Evolutionary conservation across 1,140 invertebrate species (phyloP).

Genomic region (Theocolax elegans): DNA sequence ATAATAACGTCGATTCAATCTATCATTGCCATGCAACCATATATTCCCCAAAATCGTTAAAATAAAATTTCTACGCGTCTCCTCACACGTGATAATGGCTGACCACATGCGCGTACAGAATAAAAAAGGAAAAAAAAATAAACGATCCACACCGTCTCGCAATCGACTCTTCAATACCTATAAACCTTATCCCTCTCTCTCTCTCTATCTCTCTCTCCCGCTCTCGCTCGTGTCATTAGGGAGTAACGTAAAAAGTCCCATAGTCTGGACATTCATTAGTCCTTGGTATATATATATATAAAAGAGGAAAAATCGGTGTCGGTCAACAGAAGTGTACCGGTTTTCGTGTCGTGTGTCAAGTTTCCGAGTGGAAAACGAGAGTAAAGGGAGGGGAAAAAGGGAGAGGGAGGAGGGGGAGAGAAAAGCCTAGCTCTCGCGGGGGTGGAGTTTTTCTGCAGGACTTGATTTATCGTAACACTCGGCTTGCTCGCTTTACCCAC

Average conservation of each 20-base stretch:
- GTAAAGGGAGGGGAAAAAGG: background rate
- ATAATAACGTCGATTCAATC: too few species aligned
- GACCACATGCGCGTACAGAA: background rate
- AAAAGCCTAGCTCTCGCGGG: background rate
- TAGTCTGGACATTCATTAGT: background rate
- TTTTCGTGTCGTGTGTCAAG: too few species aligned
- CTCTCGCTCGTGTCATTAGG: background rate
- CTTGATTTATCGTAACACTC: conserved; percentile 29
- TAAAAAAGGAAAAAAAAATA: background rate
- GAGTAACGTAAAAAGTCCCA: too few species aligned
- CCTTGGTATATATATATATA: background rate
- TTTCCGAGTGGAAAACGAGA: too few species aligned
- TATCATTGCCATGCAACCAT: too few species aligned
- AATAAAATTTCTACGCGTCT: too few species aligned
- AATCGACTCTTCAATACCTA: background rate
- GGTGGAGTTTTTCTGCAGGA: background rate
- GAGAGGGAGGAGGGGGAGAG: background rate
- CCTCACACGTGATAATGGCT: too few species aligned
- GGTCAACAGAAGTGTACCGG: too few species aligned
- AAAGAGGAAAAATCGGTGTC: too few species aligned
- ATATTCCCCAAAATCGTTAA: too few species aligned
- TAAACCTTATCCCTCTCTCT: too few species aligned
- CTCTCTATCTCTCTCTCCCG: background rate
- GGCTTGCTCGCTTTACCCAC: conserved; percentile 5
- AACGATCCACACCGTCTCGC: background rate